Evolutionary conservation across 2,888 invertebrate species (phyloP), one percentile per base, ranked within the genome.

Genomic region (Aproaerema taeniolella): DNA sequence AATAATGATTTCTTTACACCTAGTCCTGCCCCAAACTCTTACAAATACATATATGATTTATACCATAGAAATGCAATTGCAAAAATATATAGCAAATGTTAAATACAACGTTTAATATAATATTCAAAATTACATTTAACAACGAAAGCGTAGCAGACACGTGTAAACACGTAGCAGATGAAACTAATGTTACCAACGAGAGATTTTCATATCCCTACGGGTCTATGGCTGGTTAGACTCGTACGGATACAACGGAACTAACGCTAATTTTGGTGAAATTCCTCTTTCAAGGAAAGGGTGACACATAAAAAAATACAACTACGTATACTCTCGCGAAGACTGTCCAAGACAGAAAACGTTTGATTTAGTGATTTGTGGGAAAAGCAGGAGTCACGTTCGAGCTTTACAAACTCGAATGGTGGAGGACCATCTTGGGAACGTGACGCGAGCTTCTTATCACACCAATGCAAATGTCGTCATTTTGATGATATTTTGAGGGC

Each of bases 201-300:
- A 53, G 40, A 44, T 55, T 57, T 45, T 49, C 54, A 58, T 61
- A 71, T 68, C 63, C 78, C 55, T 74, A 71, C 71, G 74, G 61
- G 70, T 68, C 80, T 75, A 76, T 79, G 80, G 82, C 85, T 82
- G 83, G 83, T 76, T 80, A 81, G 79, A 76, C 70, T 53, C 80
- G 68, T 69, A 76, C 58, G 76, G 70, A 71, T 67, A 63, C 52
- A 55, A 58, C 55, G 56, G 61, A 60, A 38, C 40, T 39, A 44
- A 40, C 45, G 31, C 17, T 43, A 28, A 41, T 17, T 41, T 24
- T 38, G 32, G 37, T 47, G 32, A 47, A 43, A 49, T 35, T 46
- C 38, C 38, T 42, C n/a, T n/a, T n/a, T 41, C 41, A 14, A 47
- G 36, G 39, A 39, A 41, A 48, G 45, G 41, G 47, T 60, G 58